Evolutionary conservation across 2,888 invertebrate species (phyloP), one percentile per base, ranked within the genome.

Genomic region (Opisthograptis luteolata): DNA sequence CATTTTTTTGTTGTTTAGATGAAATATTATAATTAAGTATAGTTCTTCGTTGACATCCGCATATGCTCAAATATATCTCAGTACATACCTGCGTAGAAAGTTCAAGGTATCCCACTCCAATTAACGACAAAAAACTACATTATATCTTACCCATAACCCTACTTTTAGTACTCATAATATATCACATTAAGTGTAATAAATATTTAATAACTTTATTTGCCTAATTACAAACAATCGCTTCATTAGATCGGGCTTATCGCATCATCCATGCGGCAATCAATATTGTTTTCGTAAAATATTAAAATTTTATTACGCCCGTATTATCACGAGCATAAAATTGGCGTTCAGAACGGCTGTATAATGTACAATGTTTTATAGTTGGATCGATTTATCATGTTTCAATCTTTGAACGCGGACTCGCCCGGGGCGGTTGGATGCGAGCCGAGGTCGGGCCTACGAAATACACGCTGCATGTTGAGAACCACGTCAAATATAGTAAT

Each of bases 351-450:
- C 52, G 55, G 49, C 59, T 52, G 59, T 65, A 66, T 68, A 64
- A 64, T 64, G 55, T 66, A 35, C 19, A 30, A 15, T 32, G 44
- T 41, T 51, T 51, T 51, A 66, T 70, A 68, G 70, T 68, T 58
- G 66, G 60, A 66, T 65, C 76, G 68, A 80, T 82, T 82, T 84
- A 84, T 85, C 84, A 79, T 71, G 70, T 77, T 81, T 81, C 82
- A 82, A 85, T 85, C 84, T 83, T 34, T 62, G 53, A 20, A 25
- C 20, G 34, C 58, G 55, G 35, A n/a, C 15, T 27, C 49, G 57
- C 63, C 53, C 46, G 52, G 34, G 66, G 68, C 59, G 70, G 68
- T 66, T 42, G 67, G 74, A 10, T 20, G 68, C 58, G 60, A 49
- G 68, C 58, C n/a, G 64, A 66, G 61, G 55, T 61, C 58, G 62